These are phyloP conservation scores for Stictocephala bisonia DNA, from an alignment of 2,888 invertebrate genomes.

Conservation along the genomic window DNA sequence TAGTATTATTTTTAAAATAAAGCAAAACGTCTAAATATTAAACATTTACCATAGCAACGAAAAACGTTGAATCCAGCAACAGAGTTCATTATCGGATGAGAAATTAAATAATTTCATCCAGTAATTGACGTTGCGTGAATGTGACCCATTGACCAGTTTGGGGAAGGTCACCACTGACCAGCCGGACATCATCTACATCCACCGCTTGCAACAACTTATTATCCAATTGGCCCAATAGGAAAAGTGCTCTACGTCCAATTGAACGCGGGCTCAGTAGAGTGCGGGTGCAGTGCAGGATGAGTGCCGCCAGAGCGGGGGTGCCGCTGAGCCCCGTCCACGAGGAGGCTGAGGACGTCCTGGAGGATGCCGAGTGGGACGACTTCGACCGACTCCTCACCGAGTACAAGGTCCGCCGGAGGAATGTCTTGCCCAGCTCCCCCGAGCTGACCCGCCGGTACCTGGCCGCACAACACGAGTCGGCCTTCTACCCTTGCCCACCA, in stretches of 20 bases:
- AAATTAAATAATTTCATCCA: too few relatives aligned
- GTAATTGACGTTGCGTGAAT: too few relatives aligned
- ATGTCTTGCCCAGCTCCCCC: conserved; percentile 54
- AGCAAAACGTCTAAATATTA: too few relatives aligned
- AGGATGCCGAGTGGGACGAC: conserved; percentile 72
- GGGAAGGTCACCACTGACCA: too few relatives aligned
- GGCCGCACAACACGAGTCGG: conserved; percentile 62
- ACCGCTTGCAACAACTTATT: conserved; percentile 19
- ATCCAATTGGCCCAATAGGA: conserved; percentile 38
- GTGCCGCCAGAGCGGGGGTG: background rate
- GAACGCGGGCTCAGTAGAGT: too few relatives aligned
- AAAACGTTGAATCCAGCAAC: too few relatives aligned
- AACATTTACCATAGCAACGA: too few relatives aligned
- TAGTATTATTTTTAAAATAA: too few relatives aligned
- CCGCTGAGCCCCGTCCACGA: conserved; percentile 47
- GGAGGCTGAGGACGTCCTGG: conserved; percentile 60
- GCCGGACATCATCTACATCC: conserved; percentile 11
- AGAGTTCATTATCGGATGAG: too few relatives aligned
- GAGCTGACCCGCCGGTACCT: conserved; percentile 41
- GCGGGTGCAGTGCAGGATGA: too few relatives aligned
- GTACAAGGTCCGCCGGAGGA: conserved; percentile 61
- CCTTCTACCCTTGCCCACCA: conserved; percentile 72
- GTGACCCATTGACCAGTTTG: too few relatives aligned
- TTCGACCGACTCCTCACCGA: conserved; percentile 68
- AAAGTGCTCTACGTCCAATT: conserved; percentile 27